These are phyloP conservation scores for Caracal caracal DNA, from an alignment of 2,113 vertebrate species.

Conservation along the genomic window DNA sequence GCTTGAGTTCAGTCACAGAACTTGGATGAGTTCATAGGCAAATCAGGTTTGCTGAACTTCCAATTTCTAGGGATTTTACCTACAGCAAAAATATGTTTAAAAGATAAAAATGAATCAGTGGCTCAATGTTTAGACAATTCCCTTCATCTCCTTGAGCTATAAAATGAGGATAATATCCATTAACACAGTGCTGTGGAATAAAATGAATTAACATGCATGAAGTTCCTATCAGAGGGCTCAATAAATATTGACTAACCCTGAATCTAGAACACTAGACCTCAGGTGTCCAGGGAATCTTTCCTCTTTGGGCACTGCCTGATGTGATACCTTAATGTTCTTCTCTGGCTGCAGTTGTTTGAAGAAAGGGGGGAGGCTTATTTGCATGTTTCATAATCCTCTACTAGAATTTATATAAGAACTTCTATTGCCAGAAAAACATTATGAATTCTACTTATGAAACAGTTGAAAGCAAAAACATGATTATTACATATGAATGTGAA, in stretches of 20 bases:
- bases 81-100: neutral
- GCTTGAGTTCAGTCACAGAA: neutral
- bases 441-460: constrained; percentile 8
- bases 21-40: neutral
- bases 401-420: neutral
- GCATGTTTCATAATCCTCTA: neutral
- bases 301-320: neutral
- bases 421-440: neutral
- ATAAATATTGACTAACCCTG: neutral
- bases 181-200: neutral
- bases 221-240: neutral
- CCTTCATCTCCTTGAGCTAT: neutral
- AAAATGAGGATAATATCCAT: neutral
- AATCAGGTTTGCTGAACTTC: neutral
- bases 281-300: neutral
- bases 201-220: neutral
- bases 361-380: neutral
- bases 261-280: neutral
- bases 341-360: neutral
- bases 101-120: neutral
- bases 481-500: constrained; percentile 31
- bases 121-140: neutral
- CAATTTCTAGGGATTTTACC: neutral
- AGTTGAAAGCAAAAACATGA: constrained; percentile 17
- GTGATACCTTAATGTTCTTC: neutral